A percentile compares a stretch with the other conserved stretches of the same genome.
Conservation (phyloP, 2,113 vertebrate genomes). For the Rissa tridactyla region DNA sequence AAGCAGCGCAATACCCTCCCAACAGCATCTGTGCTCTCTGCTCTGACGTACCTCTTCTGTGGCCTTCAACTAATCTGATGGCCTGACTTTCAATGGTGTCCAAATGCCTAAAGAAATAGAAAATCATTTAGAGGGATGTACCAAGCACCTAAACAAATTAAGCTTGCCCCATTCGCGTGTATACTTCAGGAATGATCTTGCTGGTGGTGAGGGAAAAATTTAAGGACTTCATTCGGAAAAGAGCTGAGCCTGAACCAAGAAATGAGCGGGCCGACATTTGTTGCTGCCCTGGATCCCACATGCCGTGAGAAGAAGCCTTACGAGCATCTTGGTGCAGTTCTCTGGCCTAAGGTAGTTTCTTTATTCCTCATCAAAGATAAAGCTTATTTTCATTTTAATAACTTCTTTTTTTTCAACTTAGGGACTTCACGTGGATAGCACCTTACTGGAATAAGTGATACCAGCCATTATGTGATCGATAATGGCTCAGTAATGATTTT, state of each 20-base stretch:
- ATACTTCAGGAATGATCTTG: neutral
- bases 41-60: neutral
- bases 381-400: neutral
- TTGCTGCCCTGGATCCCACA: neutral
- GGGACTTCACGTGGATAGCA: neutral
- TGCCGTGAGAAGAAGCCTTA: neutral
- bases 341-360: neutral
- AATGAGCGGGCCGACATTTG: neutral
- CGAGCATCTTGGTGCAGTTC: neutral
- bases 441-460: slow-evolving; percentile 14
- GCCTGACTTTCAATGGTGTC: neutral
- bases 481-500: slow-evolving; percentile 37
- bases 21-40: neutral
- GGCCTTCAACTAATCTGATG: neutral
- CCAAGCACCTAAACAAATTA: neutral
- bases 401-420: neutral
- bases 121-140: neutral
- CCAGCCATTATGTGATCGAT: neutral
- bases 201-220: neutral
- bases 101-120: neutral
- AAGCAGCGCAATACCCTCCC: neutral
- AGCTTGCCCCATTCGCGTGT: neutral
- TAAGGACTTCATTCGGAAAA: neutral
- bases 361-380: neutral
- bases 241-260: neutral